Evolutionary conservation across 2,888 invertebrate species (phyloP), one percentile per base, ranked within the genome.

Genomic region (Polyommatus icarus): DNA sequence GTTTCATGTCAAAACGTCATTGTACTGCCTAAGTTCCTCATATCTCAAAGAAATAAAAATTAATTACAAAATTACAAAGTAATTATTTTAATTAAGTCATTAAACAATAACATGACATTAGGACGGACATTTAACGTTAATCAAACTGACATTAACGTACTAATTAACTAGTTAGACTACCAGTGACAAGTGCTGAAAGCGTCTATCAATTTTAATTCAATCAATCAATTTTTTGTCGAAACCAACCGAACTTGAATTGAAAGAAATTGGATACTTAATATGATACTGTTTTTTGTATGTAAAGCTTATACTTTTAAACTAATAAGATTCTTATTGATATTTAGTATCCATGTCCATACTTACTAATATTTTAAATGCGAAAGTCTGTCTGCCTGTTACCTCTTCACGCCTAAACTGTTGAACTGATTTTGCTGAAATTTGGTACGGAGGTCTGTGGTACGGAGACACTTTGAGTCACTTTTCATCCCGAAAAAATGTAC

Each of bases 171-270:
- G 75, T 75, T 29, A 7, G 18, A 46, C 50, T 54, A 54, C 54
- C 54, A 54, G 29, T 54, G 29, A 75, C 54, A 18, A 50, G 50
- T 54, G 54, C 54, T 54, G 75, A 75, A 54, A 75, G 75, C 54
- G 50, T 67, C 29, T 32, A 75, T 75, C 75, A 50, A 54, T 75
- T 46, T 46, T 24, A 73, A 73, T 73, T 36, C 54, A 75, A 75
- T 75, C 54, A 54, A 54, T 75, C 75, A 75, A 29, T 54, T 73
- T 73, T 75, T 75, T 73, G 73, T 73, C 5, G 40, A 36, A 40
- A 6, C 1, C 12, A 67, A 32, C 29, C 3, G 15, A 67, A 67
- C 67, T 29, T 6, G 29, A 24, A 10, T 61, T 24, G 12, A 24
- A 61, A 24, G 12, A 20, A 20, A 12, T 24, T 59, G 7, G 20